These are phyloP conservation scores for Tyria jacobaeae DNA, from an alignment of 2,888 invertebrate genomes.

Conservation along the genomic window DNA sequence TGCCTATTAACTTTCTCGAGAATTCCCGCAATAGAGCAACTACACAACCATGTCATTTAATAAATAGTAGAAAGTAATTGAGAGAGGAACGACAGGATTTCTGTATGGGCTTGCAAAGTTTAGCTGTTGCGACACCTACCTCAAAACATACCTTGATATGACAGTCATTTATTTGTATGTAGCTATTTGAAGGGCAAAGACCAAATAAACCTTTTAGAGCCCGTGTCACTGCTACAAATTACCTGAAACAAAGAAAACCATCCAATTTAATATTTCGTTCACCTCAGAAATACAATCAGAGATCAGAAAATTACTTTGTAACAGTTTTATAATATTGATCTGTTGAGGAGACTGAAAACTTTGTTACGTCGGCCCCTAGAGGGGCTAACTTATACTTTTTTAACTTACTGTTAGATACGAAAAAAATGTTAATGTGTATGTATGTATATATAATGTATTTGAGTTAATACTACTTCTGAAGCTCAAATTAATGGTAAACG, in stretches of 20 bases:
- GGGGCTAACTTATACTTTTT: neutral
- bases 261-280: neutral
- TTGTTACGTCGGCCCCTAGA: neutral
- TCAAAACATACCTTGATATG: neutral
- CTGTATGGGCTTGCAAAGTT: neutral
- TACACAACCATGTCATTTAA: too few relatives aligned
- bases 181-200: neutral
- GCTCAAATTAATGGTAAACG: too few relatives aligned
- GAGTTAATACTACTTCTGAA: too few relatives aligned
- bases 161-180: neutral
- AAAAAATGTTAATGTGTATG: neutral
- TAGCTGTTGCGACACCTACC: neutral
- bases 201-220: neutral
- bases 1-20: too few relatives aligned
- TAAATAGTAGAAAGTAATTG: too few relatives aligned
- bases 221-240: neutral
- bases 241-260: constrained; percentile 9
- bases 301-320: constrained; percentile 1
- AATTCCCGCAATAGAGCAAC: too few relatives aligned
- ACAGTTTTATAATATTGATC: neutral
- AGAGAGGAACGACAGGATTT: too few relatives aligned
- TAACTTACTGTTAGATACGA: neutral
- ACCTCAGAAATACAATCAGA: neutral
- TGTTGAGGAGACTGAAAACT: neutral
- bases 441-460: too few relatives aligned